Percentiles rank a stretch among this genome's conserved stretches.
phyloP scores from a whole-genome alignment of 23 tunicate species.

The Ciona savignyi region DNA sequence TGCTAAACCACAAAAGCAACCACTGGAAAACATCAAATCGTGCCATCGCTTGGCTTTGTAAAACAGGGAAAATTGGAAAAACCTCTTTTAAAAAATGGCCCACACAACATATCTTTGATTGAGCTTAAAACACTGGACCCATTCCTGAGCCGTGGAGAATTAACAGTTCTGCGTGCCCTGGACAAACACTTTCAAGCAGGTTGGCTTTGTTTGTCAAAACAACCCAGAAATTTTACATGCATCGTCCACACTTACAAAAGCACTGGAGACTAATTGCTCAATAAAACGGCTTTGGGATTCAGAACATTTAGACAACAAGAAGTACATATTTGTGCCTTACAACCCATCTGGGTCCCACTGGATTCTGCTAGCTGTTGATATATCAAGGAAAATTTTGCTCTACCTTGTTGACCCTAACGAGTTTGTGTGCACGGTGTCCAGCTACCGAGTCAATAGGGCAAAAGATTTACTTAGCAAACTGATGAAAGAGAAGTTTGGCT shows the following conservation, averaged over 20 bases:
- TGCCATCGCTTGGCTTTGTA: no score
- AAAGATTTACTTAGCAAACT: conserved; percentile 6
- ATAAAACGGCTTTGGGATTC: conserved; percentile 9
- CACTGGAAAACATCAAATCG: no score
- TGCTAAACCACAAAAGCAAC: no score
- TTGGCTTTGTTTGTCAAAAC: conserved; percentile 15
- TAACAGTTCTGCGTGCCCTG: not conserved
- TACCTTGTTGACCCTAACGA: conserved; percentile 22
- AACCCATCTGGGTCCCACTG: conserved; percentile 23
- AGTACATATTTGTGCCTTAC: conserved; percentile 18
- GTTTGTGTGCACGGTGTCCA: not conserved
- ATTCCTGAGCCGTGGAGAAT: not conserved
- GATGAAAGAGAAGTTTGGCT: conserved; percentile 4
- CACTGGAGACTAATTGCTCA: not conserved
- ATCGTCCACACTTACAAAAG: not conserved
- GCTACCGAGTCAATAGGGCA: not conserved
- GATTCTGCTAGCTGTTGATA: conserved; percentile 28
- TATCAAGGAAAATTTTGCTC: not conserved
- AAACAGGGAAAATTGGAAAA: no score
- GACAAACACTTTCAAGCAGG: conserved; percentile 12
- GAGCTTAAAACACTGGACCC: no score
- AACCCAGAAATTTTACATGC: conserved; percentile 7
- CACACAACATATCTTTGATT: no score
- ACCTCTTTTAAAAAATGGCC: no score
- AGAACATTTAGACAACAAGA: not conserved